phyloP scores from a whole-genome alignment of 2,888 invertebrate species.

The Parnassius orleans region DNA sequence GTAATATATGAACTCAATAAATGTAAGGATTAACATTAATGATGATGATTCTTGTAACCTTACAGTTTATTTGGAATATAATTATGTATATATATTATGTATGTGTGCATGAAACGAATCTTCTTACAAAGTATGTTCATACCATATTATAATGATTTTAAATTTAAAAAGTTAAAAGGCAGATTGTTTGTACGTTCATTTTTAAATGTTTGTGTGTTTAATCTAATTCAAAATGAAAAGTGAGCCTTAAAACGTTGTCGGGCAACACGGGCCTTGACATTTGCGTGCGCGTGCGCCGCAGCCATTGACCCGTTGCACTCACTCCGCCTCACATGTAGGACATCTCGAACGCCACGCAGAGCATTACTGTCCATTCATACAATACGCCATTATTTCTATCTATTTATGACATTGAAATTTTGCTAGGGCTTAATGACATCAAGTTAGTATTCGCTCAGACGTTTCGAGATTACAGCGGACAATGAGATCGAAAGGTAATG shows the following conservation, averaged over 20 bases:
- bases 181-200: too few species aligned
- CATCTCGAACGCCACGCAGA: constrained; percentile 43
- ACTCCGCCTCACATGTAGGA: constrained; percentile 57
- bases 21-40: too few species aligned
- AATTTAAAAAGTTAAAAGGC: too few species aligned
- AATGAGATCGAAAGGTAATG: constrained; percentile 49
- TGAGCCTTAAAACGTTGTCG: constrained; percentile 31
- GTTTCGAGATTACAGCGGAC: constrained; percentile 54
- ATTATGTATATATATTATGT: too few species aligned
- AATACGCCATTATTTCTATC: constrained; percentile 63
- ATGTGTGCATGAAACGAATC: too few species aligned
- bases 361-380: constrained; percentile 62
- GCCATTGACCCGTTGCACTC: constrained; percentile 59
- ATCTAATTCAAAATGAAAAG: constrained; percentile 25
- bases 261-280: constrained; percentile 63
- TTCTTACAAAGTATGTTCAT: too few species aligned
- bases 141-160: too few species aligned
- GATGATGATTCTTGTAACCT: too few species aligned
- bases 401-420: constrained; percentile 61
- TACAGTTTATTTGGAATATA: too few species aligned
- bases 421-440: constrained; percentile 61
- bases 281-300: constrained; percentile 52
- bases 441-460: constrained; percentile 46
- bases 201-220: too few species aligned
- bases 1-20: too few species aligned